Evolutionary conservation across 2,888 invertebrate genomes (phyloP), one percentile per base, ranked within the genome.

Genomic region (Saturnia pavonia): DNA sequence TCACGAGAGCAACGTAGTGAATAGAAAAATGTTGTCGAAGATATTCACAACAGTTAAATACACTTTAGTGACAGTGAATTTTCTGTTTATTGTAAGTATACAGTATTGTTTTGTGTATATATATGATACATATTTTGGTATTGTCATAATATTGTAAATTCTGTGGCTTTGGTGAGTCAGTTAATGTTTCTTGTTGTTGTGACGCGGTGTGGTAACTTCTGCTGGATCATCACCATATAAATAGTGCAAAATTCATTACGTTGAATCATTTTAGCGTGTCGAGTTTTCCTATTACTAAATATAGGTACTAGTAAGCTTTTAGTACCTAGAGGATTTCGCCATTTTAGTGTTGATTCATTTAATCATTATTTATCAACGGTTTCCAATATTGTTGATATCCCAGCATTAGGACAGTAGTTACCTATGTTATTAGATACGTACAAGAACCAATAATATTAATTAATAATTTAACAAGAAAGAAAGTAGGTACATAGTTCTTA

Each of bases 21-120:
- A 73, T 76, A 71, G 57, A 69, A 91, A 88, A 88, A 94, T 94
- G 93, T 88, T 84, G 81, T 85, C 88, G 14, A 94, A 93, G 88
- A 80, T 94, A 79, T 94, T 92, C 78, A 90, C 90, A 25, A 93
- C 93, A 14, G 93, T 94, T 25, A 93, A 92, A 81, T 94, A 93
- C 73, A 82, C 85, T 9, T 83, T 94, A 78, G 88, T 91, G 77
- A 78, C 86, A 57, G 87, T 93, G 25, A 91, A 92, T 81, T 90
- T 92, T 77, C 78, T 93, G 67, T 93, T 92, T 75, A 75, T 93
- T 91, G 92, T 93, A 87, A 92, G 92, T 92, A 54, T 43, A 51
- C 12, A 34, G 34, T 68, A 71, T 45, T 27, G 45, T 69, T 22
- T 19, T 51, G 40, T 69, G 40, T 16, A 12, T 1, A 1, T 63